Conservation (phyloP, 2,888 invertebrate species). For the Petrolisthes cinctipes region DNA sequence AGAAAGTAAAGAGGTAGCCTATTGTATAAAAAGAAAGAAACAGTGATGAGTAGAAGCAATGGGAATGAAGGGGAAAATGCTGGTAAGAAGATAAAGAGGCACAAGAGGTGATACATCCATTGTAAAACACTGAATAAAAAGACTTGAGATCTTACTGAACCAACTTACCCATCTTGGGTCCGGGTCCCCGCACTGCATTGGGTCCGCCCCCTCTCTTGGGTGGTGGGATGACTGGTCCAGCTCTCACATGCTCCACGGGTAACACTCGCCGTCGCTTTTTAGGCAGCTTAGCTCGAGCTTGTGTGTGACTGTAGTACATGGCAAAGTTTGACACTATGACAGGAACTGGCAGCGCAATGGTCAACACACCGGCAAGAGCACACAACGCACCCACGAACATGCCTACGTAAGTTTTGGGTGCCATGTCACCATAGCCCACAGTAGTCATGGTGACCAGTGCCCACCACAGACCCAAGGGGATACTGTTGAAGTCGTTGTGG, state of each 20-base stretch:
- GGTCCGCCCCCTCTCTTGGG: conserved; percentile 72
- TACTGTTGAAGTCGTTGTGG: conserved; percentile 97
- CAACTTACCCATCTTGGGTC: conserved; percentile 66
- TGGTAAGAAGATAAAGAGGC: not conserved
- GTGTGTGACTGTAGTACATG: conserved; percentile 94
- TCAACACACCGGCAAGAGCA: conserved; percentile 97
- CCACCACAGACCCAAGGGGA: conserved; percentile 98
- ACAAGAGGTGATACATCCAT: conserved; percentile 24
- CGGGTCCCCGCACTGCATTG: conserved; percentile 69
- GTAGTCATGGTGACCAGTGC: conserved; percentile 99
- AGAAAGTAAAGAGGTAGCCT: too few species aligned
- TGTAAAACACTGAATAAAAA: not conserved
- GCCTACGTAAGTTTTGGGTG: conserved; percentile 96
- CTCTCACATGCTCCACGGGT: conserved; percentile 90
- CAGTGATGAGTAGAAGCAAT: not conserved
- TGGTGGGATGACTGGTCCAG: conserved; percentile 73
- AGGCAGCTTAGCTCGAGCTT: conserved; percentile 96
- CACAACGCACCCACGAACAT: conserved; percentile 99
- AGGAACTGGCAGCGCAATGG: conserved; percentile 98
- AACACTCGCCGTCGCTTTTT: conserved; percentile 97
- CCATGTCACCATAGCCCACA: conserved; percentile 98
- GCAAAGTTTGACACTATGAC: conserved; percentile 99
- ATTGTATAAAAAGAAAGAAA: too few species aligned
- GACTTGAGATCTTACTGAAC: conserved; percentile 7
- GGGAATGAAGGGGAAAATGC: too few species aligned